Percentiles rank a stretch among this genome's conserved stretches.
These are phyloP conservation scores for Procambarus virginalis DNA, from an alignment of 1,140 invertebrate genomes.

Conservation along the genomic window DNA sequence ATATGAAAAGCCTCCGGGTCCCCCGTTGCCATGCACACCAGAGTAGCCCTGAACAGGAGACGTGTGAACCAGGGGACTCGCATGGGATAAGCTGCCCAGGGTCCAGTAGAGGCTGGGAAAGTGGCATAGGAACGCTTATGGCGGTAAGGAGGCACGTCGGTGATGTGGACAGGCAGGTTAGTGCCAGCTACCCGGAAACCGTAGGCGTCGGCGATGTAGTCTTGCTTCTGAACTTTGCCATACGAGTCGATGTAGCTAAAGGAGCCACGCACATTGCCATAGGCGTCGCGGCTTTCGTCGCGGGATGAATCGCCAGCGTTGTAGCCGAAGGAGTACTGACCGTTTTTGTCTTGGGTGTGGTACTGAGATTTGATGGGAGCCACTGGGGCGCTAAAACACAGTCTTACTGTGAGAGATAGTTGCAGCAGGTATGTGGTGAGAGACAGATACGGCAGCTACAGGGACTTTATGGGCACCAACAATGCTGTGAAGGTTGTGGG, in stretches of 20 bases:
- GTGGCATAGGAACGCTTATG: slow-evolving; percentile 41
- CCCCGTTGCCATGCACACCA: not conserved
- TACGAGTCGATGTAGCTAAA: slow-evolving; percentile 82
- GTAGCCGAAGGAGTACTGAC: slow-evolving; percentile 81
- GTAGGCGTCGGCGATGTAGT: slow-evolving; percentile 71
- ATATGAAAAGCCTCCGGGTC: not conserved
- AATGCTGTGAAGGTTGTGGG: no score
- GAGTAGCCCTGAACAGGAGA: not conserved
- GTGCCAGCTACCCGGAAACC: slow-evolving; percentile 53
- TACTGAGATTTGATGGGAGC: slow-evolving; percentile 74
- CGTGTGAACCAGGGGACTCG: no score
- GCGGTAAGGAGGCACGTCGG: not conserved
- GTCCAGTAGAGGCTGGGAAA: slow-evolving; percentile 37
- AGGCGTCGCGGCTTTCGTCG: slow-evolving; percentile 79
- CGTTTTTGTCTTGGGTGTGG: slow-evolving; percentile 80
- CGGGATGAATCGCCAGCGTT: slow-evolving; percentile 80
- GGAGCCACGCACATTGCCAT: slow-evolving; percentile 81
- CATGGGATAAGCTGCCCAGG: not conserved
- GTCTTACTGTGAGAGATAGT: no score
- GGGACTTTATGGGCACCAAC: no score
- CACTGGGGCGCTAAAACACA: not conserved
- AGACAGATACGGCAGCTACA: no score
- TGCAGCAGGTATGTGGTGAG: no score
- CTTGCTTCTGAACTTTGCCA: slow-evolving; percentile 79
- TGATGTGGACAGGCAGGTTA: slow-evolving; percentile 32